A percentile compares a stretch with the other conserved stretches of the same genome.
Evolutionary conservation across 2,797 vertebrate species (phyloP).

Genomic region (Oreochromis grahami): DNA sequence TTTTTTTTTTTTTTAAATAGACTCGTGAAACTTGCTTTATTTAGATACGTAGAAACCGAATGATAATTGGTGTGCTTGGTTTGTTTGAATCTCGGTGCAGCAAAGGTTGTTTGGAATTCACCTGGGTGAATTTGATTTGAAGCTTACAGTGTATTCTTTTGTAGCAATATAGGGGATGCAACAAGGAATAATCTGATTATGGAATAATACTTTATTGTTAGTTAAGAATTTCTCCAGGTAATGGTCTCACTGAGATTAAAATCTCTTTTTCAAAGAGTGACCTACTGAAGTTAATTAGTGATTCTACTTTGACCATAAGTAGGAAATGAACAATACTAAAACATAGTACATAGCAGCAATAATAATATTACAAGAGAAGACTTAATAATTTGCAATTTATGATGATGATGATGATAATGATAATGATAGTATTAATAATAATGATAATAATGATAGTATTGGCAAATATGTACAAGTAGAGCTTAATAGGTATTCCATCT

Average conservation of each 20-base stretch:
- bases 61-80: background rate
- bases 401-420: accelerated
- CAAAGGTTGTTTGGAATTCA: background rate
- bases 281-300: background rate
- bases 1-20: background rate
- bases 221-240: background rate
- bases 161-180: too few relatives aligned
- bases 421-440: background rate
- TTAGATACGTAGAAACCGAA: background rate
- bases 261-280: background rate
- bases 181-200: background rate
- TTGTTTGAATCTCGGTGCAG: background rate
- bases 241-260: background rate
- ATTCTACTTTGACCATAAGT: background rate
- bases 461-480: background rate
- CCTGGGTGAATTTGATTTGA: background rate
- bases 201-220: background rate
- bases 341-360: background rate
- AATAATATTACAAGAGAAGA: background rate
- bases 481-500: background rate
- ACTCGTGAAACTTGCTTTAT: background rate
- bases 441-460: background rate
- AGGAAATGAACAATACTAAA: background rate
- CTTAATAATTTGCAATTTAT: background rate
- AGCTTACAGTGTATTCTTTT: background rate